Conservation (phyloP, 2,888 invertebrate genomes). For the Cybosia mesomella region DNA sequence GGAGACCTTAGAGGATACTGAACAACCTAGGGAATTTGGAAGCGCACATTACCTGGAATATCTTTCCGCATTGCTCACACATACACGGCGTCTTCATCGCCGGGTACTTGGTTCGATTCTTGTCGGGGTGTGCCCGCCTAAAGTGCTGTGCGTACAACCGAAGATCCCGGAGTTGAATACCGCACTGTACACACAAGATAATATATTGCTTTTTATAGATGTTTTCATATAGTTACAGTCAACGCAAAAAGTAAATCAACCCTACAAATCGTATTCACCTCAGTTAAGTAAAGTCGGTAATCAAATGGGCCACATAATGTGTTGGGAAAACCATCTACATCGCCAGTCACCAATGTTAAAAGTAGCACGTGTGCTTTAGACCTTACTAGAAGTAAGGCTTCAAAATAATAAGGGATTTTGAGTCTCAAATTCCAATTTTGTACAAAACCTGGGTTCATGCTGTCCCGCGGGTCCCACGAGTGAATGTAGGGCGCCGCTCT, state of each 20-base stretch:
- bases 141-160: slow-evolving; percentile 80
- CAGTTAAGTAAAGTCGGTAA: too few species aligned
- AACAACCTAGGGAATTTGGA: too few species aligned
- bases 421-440: too few species aligned
- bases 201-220: background rate
- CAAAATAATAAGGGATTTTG: too few species aligned
- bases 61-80: slow-evolving; percentile 80
- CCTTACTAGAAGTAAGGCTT: too few species aligned
- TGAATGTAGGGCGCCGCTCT: background rate
- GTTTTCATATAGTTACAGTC: background rate
- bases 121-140: slow-evolving; percentile 75
- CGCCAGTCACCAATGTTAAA: too few species aligned
- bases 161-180: slow-evolving; percentile 70
- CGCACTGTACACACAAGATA: slow-evolving; percentile 66
- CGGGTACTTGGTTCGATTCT: slow-evolving; percentile 81
- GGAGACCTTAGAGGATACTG: too few species aligned
- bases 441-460: too few species aligned
- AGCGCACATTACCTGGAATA: slow-evolving; percentile 77
- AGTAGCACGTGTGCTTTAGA: too few species aligned
- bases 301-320: too few species aligned
- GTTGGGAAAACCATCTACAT: too few species aligned
- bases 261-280: too few species aligned
- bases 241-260: background rate
- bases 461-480: background rate
- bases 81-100: slow-evolving; percentile 80